Percentiles rank a stretch among this genome's conserved stretches.
Evolutionary conservation across 1,140 invertebrate species (phyloP).

Genomic region (Saxidomus purpurata): DNA sequence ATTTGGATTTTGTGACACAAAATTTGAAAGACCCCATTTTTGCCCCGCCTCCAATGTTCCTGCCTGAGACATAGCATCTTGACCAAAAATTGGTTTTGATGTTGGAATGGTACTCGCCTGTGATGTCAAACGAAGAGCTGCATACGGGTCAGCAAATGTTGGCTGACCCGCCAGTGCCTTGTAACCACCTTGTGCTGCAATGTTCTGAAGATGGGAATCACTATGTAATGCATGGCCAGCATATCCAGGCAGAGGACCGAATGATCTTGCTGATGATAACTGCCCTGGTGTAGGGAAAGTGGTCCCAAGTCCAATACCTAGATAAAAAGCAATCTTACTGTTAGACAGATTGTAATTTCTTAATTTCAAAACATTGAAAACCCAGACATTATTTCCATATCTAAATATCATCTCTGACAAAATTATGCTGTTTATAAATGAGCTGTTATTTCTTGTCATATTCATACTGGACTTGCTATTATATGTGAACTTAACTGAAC

Average conservation of each 20-base stretch:
- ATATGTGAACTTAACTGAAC: no score
- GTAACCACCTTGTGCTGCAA: slow-evolving; percentile 71
- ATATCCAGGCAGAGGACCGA: slow-evolving; percentile 75
- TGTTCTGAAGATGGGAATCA: slow-evolving; percentile 71
- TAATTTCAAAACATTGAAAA: no score
- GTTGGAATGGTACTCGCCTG: slow-evolving; percentile 37
- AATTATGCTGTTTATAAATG: no score
- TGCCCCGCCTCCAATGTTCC: slow-evolving; percentile 55
- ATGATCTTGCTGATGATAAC: slow-evolving; percentile 49
- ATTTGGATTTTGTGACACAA: slow-evolving; percentile 64
- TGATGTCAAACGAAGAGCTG: slow-evolving; percentile 20
- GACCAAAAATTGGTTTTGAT: slow-evolving; percentile 53
- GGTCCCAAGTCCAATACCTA: slow-evolving; percentile 75
- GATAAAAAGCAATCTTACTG: slow-evolving; percentile 2
- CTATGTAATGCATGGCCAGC: slow-evolving; percentile 71
- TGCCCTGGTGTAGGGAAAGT: slow-evolving; percentile 63
- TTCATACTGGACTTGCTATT: no score
- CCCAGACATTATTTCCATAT: no score
- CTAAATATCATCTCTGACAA: no score
- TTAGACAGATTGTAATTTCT: slow-evolving; percentile 29
- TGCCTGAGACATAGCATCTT: slow-evolving; percentile 34
- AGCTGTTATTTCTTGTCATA: no score
- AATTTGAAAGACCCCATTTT: slow-evolving; percentile 78
- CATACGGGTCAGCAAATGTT: slow-evolving; percentile 66
- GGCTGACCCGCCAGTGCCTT: slow-evolving; percentile 71